phyloP scores from a whole-genome alignment of 2,113 vertebrate genomes.

The Pedionomus torquatus region DNA sequence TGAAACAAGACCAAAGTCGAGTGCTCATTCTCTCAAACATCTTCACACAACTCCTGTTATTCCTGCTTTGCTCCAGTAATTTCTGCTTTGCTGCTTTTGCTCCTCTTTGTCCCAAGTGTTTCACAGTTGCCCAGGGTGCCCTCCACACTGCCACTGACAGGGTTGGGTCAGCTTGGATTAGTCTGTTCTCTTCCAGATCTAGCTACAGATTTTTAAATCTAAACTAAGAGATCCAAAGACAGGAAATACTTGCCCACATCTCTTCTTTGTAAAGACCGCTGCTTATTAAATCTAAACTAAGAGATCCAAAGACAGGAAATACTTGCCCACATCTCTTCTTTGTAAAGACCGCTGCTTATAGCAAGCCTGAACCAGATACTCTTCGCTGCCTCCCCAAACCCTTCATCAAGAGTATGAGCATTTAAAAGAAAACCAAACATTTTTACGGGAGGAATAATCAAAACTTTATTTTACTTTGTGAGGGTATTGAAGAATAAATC shows the following conservation, averaged over 20 bases:
- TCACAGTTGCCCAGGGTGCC: not conserved
- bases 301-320: not conserved
- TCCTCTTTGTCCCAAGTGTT: not conserved
- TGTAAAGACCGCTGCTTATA: not conserved
- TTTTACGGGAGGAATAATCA: not conserved
- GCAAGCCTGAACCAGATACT: not conserved
- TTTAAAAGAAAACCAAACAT: not conserved
- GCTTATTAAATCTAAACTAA: not conserved
- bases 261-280: not conserved
- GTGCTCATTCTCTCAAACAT: not conserved
- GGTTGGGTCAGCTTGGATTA: not conserved
- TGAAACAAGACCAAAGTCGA: not conserved
- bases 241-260: not conserved
- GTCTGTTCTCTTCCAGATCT: not conserved
- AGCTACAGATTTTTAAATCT: not conserved
- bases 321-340: not conserved
- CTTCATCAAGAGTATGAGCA: not conserved
- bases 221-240: not conserved
- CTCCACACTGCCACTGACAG: not conserved
- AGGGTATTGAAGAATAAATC: not conserved
- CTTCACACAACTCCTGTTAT: not conserved
- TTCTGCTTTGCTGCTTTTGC: not conserved
- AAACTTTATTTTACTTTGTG: not conserved
- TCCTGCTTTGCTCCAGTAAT: not conserved
- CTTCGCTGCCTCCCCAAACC: accelerated